Conservation (phyloP, 2,113 vertebrate species). For the Onychorhynchus coronatus region DNA sequence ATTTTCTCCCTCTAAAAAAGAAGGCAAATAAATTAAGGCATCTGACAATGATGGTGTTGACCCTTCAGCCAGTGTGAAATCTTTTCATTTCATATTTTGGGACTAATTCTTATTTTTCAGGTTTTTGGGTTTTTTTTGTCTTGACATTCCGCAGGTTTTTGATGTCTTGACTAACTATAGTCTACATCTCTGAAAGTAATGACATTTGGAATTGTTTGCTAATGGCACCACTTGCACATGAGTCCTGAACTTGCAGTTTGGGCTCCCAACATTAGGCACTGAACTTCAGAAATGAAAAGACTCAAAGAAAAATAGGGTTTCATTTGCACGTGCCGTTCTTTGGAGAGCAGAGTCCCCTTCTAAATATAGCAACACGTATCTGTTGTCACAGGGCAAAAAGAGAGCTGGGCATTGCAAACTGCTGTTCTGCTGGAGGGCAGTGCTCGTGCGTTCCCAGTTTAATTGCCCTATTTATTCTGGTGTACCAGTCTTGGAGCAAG, state of each 20-base stretch:
- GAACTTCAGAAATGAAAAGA: neutral
- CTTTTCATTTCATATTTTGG: neutral
- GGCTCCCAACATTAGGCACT: fast-evolving
- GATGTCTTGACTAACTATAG: neutral
- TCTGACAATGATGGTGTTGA: neutral
- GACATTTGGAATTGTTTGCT: neutral
- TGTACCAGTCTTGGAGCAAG: neutral
- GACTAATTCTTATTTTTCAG: neutral
- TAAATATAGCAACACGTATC: neutral
- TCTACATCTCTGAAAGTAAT: neutral
- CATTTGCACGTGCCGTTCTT: neutral
- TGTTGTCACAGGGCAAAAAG: neutral
- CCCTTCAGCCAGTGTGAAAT: neutral
- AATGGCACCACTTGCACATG: neutral
- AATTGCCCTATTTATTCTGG: neutral
- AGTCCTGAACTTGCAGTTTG: neutral
- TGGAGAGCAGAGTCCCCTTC: neutral
- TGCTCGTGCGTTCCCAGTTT: neutral
- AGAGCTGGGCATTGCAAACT: neutral
- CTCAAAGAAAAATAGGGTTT: neutral
- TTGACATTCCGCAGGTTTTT: neutral
- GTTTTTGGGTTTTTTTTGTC: neutral
- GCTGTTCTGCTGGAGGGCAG: neutral
- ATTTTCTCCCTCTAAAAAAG: neutral
- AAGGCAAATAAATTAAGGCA: neutral